Conservation (phyloP, 2,113 vertebrate genomes). For the Heterotis niloticus region DNA sequence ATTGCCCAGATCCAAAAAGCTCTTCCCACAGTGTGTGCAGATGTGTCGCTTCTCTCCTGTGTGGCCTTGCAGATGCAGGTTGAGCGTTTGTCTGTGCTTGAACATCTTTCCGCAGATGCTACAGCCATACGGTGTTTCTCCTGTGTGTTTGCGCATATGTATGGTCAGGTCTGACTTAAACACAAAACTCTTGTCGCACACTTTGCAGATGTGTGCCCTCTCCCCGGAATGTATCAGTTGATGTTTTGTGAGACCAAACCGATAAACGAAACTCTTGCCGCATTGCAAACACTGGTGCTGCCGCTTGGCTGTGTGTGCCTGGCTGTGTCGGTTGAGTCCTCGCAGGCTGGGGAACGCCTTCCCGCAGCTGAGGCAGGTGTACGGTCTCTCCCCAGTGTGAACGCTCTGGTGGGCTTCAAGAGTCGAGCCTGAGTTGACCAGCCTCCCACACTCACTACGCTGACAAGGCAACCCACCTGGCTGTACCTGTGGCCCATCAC, state of each 20-base stretch:
- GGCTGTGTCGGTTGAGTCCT: constrained; percentile 9
- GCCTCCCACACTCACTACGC: constrained; percentile 11
- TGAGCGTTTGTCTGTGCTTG: constrained; percentile 51
- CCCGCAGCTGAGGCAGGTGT: constrained; percentile 14
- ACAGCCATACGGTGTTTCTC: constrained; percentile 52
- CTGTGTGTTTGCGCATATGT: constrained; percentile 41
- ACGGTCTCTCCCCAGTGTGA: constrained; percentile 7
- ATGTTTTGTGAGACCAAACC: constrained; percentile 17
- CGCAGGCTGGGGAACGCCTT: constrained; percentile 6
- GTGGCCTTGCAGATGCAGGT: constrained; percentile 57
- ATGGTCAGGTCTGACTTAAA: constrained; percentile 51
- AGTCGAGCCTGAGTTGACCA: not conserved
- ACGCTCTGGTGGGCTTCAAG: constrained; percentile 19
- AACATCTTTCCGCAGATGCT: constrained; percentile 54
- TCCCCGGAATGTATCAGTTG: constrained; percentile 11
- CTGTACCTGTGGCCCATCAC: not conserved
- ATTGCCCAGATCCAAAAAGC: constrained; percentile 47
- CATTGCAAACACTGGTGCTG: constrained; percentile 17
- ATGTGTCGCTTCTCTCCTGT: constrained; percentile 40
- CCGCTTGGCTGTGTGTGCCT: not conserved
- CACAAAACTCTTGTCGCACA: constrained; percentile 21
- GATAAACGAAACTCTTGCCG: constrained; percentile 16
- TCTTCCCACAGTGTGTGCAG: constrained; percentile 48
- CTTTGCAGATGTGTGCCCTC: constrained; percentile 10
- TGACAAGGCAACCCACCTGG: not conserved